A percentile compares a stretch with the other conserved stretches of the same genome.
phyloP scores from a whole-genome alignment of 2,888 invertebrate genomes.

The Netelia virgata region DNA sequence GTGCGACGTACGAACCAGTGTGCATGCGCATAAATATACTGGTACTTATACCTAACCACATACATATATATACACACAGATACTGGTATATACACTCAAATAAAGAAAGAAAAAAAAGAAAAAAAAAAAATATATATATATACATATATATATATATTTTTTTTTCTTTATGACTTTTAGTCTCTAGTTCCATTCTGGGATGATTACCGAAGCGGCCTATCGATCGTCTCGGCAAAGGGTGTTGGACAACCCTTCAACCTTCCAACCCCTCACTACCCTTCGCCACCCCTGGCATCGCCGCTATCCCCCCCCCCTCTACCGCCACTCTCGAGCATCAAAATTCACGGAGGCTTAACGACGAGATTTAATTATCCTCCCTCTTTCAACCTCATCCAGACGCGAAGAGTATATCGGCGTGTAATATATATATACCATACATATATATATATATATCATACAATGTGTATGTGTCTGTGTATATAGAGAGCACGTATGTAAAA shows the following conservation, averaged over 20 bases:
- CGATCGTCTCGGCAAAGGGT: constrained; percentile 6
- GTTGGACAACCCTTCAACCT: no score
- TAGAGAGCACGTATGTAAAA: no score
- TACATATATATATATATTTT: no score
- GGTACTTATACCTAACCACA: neutral
- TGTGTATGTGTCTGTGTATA: no score
- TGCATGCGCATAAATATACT: constrained; percentile 18
- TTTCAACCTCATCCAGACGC: neutral
- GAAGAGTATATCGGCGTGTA: neutral
- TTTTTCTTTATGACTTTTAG: constrained; percentile 6
- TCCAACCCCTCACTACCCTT: no score
- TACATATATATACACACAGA: neutral
- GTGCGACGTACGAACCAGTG: neutral
- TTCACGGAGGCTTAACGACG: constrained; percentile 37
- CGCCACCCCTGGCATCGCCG: no score
- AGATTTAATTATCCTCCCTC: constrained; percentile 34
- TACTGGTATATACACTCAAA: neutral
- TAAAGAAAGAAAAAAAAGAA: no score
- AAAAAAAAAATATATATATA: neutral
- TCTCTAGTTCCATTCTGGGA: neutral
- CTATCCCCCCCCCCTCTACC: no score
- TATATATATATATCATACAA: neutral
- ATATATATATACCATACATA: neutral
- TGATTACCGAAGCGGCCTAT: constrained; percentile 15
- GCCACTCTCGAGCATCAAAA: constrained; percentile 1